Base-by-base conservation (phyloP, 2,113 vertebrate genomes). In the Equus przewalskii region DNA sequence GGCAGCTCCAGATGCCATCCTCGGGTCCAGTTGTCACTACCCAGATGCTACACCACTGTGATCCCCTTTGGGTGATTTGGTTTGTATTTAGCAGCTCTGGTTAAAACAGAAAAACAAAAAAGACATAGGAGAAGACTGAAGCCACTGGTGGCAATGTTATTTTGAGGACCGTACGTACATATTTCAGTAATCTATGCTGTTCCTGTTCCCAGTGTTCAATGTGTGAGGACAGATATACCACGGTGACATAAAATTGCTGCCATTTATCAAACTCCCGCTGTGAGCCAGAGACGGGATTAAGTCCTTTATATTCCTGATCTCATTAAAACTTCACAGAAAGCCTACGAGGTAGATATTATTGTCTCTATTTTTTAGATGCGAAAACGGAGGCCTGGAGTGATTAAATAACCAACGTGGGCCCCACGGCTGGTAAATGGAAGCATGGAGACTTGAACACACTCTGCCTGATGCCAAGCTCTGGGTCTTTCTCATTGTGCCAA, bases 291-390 rank as follows among this genome's bases (percentile, higher is more conserved):
- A n/a, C 0, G 6, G 81, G 84, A 78, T 92, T 94, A 86, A 82
- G 91, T 92, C 73, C 84, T 97, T 82, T 65, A 80, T 60, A 60
- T 82, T 94, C 67, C 33, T 0, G 3, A 82, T 89, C 84, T 97
- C 73, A 62, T 97, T 94, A 97, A 94, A 96, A 82, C 54, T 51
- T 72, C 89, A 89, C 73, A 86, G 26, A 92, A 82, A 82, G 91
- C 94, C 89, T 36, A 51, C 9, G 28, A 90, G 91, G 92, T 76
- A 51, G 84, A 86, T 36, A 54, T 80, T 44, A 51, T 89, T 89
- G 65, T 76, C n/a, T 51, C 7, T 30, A 69, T 75, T 88, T 79
- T 96, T 92, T 54, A 62, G n/a, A 33, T 24, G 65, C 33, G 67
- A 22, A 94, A 69, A 88, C 0, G 22, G 62, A 86, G 73, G 9